Conservation (phyloP, 2,797 vertebrate genomes). For the Eidolon dupreanum region DNA sequence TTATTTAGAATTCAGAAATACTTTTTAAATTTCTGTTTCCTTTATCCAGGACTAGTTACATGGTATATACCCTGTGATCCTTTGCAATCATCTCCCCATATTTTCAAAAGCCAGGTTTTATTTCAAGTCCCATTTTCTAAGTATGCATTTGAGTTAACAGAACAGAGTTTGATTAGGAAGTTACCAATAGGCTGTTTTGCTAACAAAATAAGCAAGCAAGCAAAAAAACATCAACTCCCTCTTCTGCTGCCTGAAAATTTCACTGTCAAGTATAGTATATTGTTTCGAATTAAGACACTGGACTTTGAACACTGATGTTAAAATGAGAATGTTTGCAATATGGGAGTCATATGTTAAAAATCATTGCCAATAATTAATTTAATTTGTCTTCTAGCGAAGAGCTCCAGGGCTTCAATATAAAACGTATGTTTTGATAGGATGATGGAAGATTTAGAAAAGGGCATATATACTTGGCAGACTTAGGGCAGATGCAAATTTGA, state of each 20-base stretch:
- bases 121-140: not conserved
- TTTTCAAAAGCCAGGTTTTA: conserved; percentile 14
- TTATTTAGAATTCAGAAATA: not conserved
- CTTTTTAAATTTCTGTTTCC: not conserved
- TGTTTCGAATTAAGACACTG: not conserved
- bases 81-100: not conserved
- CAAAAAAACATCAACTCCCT: not conserved
- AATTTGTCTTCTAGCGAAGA: not conserved
- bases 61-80: too few relatives aligned
- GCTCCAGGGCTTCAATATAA: not conserved
- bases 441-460: not conserved
- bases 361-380: not conserved
- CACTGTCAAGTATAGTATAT: not conserved
- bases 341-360: not conserved
- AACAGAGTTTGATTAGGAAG: not conserved
- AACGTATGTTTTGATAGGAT: not conserved
- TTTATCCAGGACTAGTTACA: not conserved
- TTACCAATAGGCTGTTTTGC: not conserved
- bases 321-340: not conserved
- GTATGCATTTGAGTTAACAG: not conserved
- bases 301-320: not conserved
- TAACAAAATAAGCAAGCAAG: not conserved
- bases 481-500: not conserved
- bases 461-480: not conserved
- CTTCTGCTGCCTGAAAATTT: not conserved